phyloP scores from a whole-genome alignment of 2,113 vertebrate genomes.

The Corythoichthys haematopterus region DNA sequence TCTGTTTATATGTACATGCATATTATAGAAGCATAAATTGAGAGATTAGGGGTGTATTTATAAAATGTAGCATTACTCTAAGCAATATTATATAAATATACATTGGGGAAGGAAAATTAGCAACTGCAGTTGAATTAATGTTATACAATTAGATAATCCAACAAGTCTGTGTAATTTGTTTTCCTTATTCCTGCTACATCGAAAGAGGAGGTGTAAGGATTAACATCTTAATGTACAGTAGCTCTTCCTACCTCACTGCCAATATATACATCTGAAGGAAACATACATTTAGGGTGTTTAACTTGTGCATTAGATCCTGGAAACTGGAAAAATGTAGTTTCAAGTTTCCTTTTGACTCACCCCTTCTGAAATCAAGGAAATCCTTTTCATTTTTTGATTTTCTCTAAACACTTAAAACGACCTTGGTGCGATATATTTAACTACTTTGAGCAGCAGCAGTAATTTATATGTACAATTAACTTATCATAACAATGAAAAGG shows the following conservation, averaged over 20 bases:
- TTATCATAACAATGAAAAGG: constrained; percentile 60
- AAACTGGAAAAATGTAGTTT: constrained; percentile 21
- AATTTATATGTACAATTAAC: constrained; percentile 61
- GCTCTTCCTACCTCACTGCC: constrained; percentile 46
- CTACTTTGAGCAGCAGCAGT: constrained; percentile 38
- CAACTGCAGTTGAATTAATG: constrained; percentile 1
- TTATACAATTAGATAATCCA: constrained; percentile 22
- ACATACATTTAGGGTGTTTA: constrained; percentile 29
- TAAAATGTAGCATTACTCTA: constrained; percentile 16
- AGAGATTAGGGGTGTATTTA: constrained; percentile 23
- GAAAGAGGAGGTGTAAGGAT: constrained; percentile 14
- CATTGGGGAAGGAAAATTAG: constrained; percentile 14
- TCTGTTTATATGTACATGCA: constrained; percentile 14
- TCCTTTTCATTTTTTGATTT: constrained; percentile 15
- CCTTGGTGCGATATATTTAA: constrained; percentile 36
- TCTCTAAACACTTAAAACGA: constrained; percentile 22
- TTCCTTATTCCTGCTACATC: constrained; percentile 29
- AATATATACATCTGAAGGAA: constrained; percentile 33
- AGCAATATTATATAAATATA: constrained; percentile 8
- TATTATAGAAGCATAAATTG: constrained; percentile 21
- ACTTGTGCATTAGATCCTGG: constrained; percentile 25
- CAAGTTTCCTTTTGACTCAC: constrained; percentile 15
- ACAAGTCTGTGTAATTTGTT: constrained; percentile 20
- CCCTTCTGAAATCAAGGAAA: constrained; percentile 4
- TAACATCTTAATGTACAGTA: constrained; percentile 22